These are phyloP conservation scores for Neostethus bicornis DNA, from an alignment of 2,797 vertebrate species.

Conservation along the genomic window DNA sequence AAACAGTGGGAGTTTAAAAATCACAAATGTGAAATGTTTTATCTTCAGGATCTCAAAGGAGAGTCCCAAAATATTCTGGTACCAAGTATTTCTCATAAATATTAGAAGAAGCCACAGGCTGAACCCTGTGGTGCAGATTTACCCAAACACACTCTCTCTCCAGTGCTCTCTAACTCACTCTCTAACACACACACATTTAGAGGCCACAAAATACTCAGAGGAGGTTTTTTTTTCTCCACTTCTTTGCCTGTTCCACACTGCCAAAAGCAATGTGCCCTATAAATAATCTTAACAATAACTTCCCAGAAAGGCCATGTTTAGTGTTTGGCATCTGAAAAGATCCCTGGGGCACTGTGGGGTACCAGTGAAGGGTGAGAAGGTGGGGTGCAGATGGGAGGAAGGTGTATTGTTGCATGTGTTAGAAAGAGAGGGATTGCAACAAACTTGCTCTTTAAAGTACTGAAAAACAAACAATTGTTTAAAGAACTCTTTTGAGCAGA, in stretches of 20 bases:
- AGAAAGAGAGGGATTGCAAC: not conserved
- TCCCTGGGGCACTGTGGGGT: slow-evolving; percentile 54
- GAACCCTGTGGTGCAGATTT: slow-evolving; percentile 37
- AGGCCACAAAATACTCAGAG: slow-evolving; percentile 34
- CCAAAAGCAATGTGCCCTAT: slow-evolving; percentile 59
- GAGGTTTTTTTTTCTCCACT: slow-evolving; percentile 2
- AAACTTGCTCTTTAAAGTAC: slow-evolving; percentile 7
- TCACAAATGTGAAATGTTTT: slow-evolving; percentile 29
- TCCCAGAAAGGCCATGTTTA: slow-evolving; percentile 68
- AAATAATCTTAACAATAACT: slow-evolving; percentile 71
- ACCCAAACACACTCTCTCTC: slow-evolving; percentile 20
- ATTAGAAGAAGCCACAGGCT: slow-evolving; percentile 46
- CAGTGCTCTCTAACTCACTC: not conserved
- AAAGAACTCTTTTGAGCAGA: not conserved
- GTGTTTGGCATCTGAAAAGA: slow-evolving; percentile 54
- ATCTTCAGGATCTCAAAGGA: slow-evolving; percentile 33
- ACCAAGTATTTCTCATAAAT: slow-evolving; percentile 52
- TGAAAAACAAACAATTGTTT: not conserved
- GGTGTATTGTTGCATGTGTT: slow-evolving; percentile 11
- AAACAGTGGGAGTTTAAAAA: slow-evolving; percentile 3
- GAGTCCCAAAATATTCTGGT: slow-evolving; percentile 36
- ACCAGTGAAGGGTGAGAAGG: slow-evolving; percentile 43
- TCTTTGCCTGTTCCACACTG: slow-evolving; percentile 20
- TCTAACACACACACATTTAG: slow-evolving; percentile 18
- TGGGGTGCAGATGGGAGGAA: slow-evolving; percentile 27